A percentile compares a stretch with the other conserved stretches of the same genome.
Evolutionary conservation across 2,888 invertebrate genomes (phyloP).

Genomic region (Cheilosia soror): DNA sequence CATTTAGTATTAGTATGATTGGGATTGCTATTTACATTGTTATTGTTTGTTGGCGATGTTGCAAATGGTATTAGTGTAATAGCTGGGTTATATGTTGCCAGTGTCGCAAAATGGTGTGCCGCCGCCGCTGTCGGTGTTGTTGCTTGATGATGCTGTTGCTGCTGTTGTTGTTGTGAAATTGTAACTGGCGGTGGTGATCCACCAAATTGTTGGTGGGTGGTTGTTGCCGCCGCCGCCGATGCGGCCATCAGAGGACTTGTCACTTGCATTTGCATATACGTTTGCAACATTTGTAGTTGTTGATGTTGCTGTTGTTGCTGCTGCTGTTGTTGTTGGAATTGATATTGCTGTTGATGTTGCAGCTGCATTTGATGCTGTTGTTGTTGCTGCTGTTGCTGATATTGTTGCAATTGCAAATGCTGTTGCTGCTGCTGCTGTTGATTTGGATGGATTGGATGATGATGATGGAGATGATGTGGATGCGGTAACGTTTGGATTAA

Average conservation of each 20-base stretch:
- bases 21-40: constrained; percentile 83
- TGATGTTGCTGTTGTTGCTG: constrained; percentile 80
- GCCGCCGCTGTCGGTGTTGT: constrained; percentile 36
- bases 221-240: constrained; percentile 76
- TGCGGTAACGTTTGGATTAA: constrained; percentile 82
- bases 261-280: constrained; percentile 82
- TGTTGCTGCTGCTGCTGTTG: constrained; percentile 78
- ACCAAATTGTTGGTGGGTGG: constrained; percentile 79
- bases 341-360: constrained; percentile 77
- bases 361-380: constrained; percentile 78
- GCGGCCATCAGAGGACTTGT: constrained; percentile 78
- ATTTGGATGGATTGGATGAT: constrained; percentile 70
- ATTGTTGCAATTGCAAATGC: constrained; percentile 79
- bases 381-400: constrained; percentile 71
- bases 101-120: constrained; percentile 78
- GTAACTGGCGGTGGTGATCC: constrained; percentile 70
- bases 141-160: constrained; percentile 67
- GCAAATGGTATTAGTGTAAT: constrained; percentile 80
- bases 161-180: constrained; percentile 74
- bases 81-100: constrained; percentile 78
- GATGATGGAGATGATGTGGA: constrained; percentile 77
- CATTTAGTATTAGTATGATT: constrained; percentile 83
- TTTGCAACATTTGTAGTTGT: constrained; percentile 82
- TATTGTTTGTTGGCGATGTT: constrained; percentile 79
- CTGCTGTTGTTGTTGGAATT: constrained; percentile 79